Evolutionary conservation across 2,888 invertebrate genomes (phyloP).

Genomic region (Cosmia trapezina): DNA sequence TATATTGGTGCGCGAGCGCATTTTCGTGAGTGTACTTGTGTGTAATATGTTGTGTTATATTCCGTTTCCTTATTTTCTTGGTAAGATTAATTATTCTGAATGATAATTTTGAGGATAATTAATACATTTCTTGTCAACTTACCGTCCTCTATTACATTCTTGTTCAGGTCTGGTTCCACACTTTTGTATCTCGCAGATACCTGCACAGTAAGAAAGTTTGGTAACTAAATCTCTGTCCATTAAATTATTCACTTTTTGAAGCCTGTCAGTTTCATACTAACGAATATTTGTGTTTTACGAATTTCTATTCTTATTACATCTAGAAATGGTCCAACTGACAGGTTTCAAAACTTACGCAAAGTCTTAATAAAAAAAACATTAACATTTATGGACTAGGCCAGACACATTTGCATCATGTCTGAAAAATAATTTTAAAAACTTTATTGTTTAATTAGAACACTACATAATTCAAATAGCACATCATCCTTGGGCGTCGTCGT

Average conservation of each 20-base stretch:
- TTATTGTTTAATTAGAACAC: too few relatives aligned
- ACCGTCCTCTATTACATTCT: not conserved
- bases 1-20: too few relatives aligned
- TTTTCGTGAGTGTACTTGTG: too few relatives aligned
- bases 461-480: too few relatives aligned
- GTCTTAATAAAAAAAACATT: too few relatives aligned
- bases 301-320: too few relatives aligned
- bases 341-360: too few relatives aligned
- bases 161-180: not conserved
- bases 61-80: not conserved
- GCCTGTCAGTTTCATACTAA: too few relatives aligned
- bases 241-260: too few relatives aligned
- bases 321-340: too few relatives aligned
- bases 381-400: not conserved
- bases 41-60: not conserved
- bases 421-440: not conserved
- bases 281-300: too few relatives aligned
- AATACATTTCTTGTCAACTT: not conserved
- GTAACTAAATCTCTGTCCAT: too few relatives aligned
- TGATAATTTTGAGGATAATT: not conserved
- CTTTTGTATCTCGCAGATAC: slow-evolving; percentile 30
- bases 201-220: slow-evolving; percentile 1
- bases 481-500: not conserved
- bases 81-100: not conserved
- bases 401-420: not conserved